phyloP scores from a whole-genome alignment of 2,888 invertebrate species.

The Hydroisotoma schaefferi region DNA sequence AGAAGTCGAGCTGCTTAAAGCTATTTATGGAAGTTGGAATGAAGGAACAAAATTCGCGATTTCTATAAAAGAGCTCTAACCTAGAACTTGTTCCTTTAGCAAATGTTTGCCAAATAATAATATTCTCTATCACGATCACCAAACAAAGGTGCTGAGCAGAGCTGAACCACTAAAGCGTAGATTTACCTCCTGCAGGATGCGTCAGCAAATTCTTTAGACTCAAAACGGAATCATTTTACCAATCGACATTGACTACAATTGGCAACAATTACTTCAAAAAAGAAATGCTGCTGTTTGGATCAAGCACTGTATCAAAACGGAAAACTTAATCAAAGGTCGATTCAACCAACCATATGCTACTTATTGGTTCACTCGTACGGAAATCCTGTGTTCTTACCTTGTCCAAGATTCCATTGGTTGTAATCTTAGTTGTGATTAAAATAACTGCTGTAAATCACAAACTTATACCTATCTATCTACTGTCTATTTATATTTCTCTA shows the following conservation, averaged over 20 bases:
- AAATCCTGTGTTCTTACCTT: background rate
- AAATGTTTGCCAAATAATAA: background rate
- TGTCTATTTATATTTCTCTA: no score
- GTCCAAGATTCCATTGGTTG: no score
- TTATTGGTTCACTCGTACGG: background rate
- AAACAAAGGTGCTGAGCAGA: no score
- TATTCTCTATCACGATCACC: background rate
- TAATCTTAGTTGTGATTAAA: no score
- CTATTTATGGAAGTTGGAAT: no score
- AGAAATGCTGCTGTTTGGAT: background rate
- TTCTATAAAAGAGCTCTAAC: no score
- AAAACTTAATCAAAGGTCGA: conserved; percentile 1
- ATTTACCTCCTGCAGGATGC: no score
- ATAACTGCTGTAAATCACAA: no score
- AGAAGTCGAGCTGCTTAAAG: no score
- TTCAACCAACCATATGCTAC: background rate
- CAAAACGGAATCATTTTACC: background rate
- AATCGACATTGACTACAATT: conserved; percentile 3
- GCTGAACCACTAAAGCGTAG: no score
- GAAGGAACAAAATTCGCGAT: no score
- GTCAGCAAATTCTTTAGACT: background rate
- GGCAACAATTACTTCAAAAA: background rate
- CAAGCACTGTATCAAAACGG: background rate
- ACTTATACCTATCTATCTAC: no score
- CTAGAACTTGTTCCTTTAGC: background rate